Evolutionary conservation across 2,888 invertebrate genomes (phyloP).

Genomic region (Nephrocerus scutellatus): DNA sequence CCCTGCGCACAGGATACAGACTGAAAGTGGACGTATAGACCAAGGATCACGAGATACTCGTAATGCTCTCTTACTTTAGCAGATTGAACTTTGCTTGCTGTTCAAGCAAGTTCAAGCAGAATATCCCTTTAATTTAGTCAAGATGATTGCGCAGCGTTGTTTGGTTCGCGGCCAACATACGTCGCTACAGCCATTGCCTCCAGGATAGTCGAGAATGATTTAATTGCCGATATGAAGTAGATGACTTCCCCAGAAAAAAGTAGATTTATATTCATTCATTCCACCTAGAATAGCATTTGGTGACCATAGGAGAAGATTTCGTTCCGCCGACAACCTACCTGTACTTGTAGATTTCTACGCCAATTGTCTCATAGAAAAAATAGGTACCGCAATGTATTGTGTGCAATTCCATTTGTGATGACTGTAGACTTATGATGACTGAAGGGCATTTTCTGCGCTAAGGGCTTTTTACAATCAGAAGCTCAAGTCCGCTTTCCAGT

Average conservation of each 20-base stretch:
- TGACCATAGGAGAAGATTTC: too few relatives aligned
- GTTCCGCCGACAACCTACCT: too few relatives aligned
- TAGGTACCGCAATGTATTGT: too few relatives aligned
- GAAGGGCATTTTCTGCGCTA: too few relatives aligned
- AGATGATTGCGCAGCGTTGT: conserved; percentile 22
- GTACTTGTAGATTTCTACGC: too few relatives aligned
- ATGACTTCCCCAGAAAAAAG: conserved; percentile 19
- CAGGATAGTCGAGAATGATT: conserved; percentile 30
- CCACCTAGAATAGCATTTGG: conserved; percentile 18
- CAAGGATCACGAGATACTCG: conserved; percentile 31
- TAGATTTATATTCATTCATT: conserved; percentile 9
- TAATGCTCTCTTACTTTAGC: conserved; percentile 21
- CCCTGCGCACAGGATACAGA: conserved; percentile 31
- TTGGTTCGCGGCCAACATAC: conserved; percentile 31
- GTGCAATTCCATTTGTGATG: too few relatives aligned
- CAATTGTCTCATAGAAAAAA: too few relatives aligned
- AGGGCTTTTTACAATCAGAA: too few relatives aligned
- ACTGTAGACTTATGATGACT: too few relatives aligned
- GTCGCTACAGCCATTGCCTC: conserved; percentile 38
- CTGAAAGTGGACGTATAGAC: conserved; percentile 34
- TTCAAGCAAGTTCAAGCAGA: conserved; percentile 24
- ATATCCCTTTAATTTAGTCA: conserved; percentile 29
- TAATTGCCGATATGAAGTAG: conserved; percentile 25
- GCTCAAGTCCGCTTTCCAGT: too few relatives aligned
- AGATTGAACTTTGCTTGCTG: conserved; percentile 24